Conservation (phyloP, 1,140 invertebrate species). For the Aphaenogaster ashmeadi region DNA sequence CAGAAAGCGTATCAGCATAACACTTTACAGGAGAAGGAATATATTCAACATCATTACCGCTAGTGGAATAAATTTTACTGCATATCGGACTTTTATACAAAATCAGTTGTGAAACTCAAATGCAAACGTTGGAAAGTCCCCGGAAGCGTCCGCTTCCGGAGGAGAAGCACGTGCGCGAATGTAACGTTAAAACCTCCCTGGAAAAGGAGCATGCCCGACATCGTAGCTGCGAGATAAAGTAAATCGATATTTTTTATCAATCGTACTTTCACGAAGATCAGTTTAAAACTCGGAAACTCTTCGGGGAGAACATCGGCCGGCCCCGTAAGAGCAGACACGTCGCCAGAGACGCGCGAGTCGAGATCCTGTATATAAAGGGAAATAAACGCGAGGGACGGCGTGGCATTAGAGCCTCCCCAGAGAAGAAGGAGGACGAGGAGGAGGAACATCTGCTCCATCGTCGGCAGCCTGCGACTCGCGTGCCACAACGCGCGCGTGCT, state of each 20-base stretch:
- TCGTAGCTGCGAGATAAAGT: neutral
- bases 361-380: slow-evolving; percentile 1
- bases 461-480: slow-evolving; percentile 44
- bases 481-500: slow-evolving; percentile 60
- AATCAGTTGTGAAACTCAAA: slow-evolving; percentile 23
- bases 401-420: slow-evolving; percentile 28
- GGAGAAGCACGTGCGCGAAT: neutral
- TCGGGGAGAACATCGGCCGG: slow-evolving; percentile 11
- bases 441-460: slow-evolving; percentile 57
- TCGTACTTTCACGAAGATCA: neutral
- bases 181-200: neutral
- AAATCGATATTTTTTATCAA: neutral
- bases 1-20: slow-evolving; percentile 22
- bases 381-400: slow-evolving; percentile 31
- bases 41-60: neutral
- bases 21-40: neutral
- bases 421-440: neutral
- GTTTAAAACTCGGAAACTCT: neutral
- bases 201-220: neutral
- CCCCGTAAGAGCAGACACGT: neutral
- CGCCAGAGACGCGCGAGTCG: neutral
- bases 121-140: slow-evolving; percentile 4
- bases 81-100: neutral
- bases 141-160: slow-evolving; percentile 7
- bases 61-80: neutral